phyloP scores from a whole-genome alignment of 2,797 vertebrate genomes.

The Poeciliopsis paucimaculata region DNA sequence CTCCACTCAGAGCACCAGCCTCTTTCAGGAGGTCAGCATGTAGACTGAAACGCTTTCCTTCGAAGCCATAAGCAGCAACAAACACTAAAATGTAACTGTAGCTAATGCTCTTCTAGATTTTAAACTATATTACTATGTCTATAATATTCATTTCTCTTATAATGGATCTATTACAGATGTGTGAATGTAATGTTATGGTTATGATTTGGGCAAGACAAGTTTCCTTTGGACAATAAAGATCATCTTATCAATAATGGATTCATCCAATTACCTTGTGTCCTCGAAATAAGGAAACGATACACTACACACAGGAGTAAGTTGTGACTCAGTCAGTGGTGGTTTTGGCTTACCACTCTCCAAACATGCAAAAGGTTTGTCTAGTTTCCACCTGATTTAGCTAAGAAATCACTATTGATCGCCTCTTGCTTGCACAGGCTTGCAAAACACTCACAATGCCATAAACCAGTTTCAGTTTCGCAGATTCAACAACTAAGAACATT shows the following conservation, averaged over 20 bases:
- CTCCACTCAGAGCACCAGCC: neutral
- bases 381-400: neutral
- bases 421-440: neutral
- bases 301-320: neutral
- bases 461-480: neutral
- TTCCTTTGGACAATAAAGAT: too few species aligned
- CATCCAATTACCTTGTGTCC: neutral
- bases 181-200: too few species aligned
- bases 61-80: neutral
- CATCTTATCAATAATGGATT: neutral
- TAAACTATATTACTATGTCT: neutral
- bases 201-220: too few species aligned
- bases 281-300: neutral
- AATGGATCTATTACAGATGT: too few species aligned
- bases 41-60: neutral
- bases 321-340: neutral
- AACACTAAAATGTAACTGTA: neutral
- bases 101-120: neutral
- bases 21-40: neutral
- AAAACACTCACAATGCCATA: neutral
- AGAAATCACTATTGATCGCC: neutral
- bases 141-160: too few species aligned
- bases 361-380: neutral
- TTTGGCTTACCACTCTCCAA: neutral
- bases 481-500: neutral